phyloP scores from a whole-genome alignment of 2,888 invertebrate genomes.

The Drosophila nr. fundita region DNA sequence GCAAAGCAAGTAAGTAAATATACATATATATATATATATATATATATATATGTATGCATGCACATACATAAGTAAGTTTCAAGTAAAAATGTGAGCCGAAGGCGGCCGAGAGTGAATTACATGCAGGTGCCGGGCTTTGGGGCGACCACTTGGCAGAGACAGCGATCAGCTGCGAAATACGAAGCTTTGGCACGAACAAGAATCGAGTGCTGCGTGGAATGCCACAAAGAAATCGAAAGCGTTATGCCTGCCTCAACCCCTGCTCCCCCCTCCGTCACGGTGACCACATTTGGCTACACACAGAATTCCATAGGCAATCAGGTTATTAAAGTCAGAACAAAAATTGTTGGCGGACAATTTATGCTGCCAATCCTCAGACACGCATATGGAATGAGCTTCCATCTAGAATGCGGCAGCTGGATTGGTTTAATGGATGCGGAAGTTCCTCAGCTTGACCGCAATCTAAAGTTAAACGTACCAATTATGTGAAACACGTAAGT shows the following conservation, averaged over 20 bases:
- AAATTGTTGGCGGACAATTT: constrained; percentile 65
- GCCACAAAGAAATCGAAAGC: constrained; percentile 73
- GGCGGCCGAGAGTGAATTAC: constrained; percentile 57
- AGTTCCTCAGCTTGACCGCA: constrained; percentile 36
- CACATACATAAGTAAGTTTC: constrained; percentile 44
- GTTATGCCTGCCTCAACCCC: constrained; percentile 3
- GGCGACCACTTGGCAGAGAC: constrained; percentile 11
- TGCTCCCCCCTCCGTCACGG: not conserved
- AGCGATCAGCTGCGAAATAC: constrained; percentile 66
- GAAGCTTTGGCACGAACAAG: constrained; percentile 51
- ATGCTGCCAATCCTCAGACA: constrained; percentile 55
- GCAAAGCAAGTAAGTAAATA: constrained; percentile 30
- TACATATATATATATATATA: constrained; percentile 7
- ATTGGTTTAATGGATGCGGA: constrained; percentile 48
- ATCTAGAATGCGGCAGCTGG: constrained; percentile 23
- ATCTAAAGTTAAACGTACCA: constrained; percentile 40
- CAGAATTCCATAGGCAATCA: constrained; percentile 54
- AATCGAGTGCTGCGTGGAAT: constrained; percentile 64
- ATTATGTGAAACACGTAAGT: constrained; percentile 32
- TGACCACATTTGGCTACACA: not conserved
- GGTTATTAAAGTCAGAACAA: constrained; percentile 60
- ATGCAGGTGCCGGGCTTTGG: constrained; percentile 28
- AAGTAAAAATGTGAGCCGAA: constrained; percentile 60
- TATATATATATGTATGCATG: constrained; percentile 14
- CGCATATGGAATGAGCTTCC: constrained; percentile 65